Conservation (phyloP, 2,888 invertebrate species). For the Drosophila neotestacea region DNA sequence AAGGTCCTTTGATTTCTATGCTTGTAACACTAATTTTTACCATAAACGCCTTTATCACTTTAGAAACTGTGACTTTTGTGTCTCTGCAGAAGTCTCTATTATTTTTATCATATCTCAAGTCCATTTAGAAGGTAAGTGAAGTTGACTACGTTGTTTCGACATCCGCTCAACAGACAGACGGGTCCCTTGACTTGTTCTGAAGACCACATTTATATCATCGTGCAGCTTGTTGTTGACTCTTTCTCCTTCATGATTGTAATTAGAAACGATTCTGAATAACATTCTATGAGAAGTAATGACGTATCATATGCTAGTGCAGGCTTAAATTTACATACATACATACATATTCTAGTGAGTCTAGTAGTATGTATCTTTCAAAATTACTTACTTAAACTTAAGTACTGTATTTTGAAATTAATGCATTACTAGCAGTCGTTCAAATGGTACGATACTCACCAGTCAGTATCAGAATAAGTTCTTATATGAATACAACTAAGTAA, state of each 20-base stretch:
- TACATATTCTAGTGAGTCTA: constrained; percentile 44
- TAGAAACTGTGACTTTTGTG: constrained; percentile 22
- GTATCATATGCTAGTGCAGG: constrained; percentile 59
- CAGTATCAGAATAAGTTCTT: constrained; percentile 4
- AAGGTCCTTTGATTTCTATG: constrained; percentile 42
- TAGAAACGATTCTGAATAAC: constrained; percentile 21
- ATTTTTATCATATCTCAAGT: constrained; percentile 19
- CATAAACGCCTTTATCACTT: constrained; percentile 35
- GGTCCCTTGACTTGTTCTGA: constrained; percentile 6
- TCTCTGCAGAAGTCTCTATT: constrained; percentile 13
- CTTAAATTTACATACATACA: constrained; percentile 35
- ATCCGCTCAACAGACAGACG: constrained; percentile 6
- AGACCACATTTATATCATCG: constrained; percentile 3
- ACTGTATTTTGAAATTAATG: constrained; percentile 38
- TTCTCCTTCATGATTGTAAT: constrained; percentile 5
- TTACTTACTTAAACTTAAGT: constrained; percentile 30
- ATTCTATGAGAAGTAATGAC: constrained; percentile 24
- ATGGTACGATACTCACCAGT: constrained; percentile 2
- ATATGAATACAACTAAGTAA: background rate
- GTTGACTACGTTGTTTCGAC: constrained; percentile 37
- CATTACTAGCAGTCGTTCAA: constrained; percentile 38
- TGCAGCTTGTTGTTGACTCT: background rate
- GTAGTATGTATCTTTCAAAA: constrained; percentile 23
- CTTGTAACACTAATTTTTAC: constrained; percentile 44
- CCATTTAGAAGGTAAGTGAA: constrained; percentile 56